phyloP scores from a whole-genome alignment of 1,140 invertebrate species.

The Drosophila santomea region DNA sequence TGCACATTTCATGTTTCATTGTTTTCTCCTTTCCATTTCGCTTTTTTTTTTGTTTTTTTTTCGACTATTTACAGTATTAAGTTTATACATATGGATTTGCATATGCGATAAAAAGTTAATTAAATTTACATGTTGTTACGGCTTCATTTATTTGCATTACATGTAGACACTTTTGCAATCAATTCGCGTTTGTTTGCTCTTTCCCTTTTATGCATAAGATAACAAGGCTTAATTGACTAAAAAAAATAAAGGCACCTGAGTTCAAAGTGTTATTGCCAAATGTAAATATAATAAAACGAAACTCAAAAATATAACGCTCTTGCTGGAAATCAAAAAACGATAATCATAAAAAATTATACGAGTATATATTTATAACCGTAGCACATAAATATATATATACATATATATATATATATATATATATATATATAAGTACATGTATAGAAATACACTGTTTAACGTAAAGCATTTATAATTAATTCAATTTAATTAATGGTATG shows the following conservation, averaged over 20 bases:
- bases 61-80: constrained; percentile 45
- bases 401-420: not conserved
- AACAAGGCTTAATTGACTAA: constrained; percentile 82
- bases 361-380: constrained; percentile 13
- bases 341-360: constrained; percentile 30
- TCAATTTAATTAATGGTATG: constrained; percentile 70
- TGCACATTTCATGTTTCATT: constrained; percentile 58
- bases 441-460: constrained; percentile 25
- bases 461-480: constrained; percentile 55
- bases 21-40: constrained; percentile 18
- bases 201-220: constrained; percentile 77
- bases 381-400: constrained; percentile 1
- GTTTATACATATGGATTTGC: constrained; percentile 34
- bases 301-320: constrained; percentile 54
- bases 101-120: constrained; percentile 58
- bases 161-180: constrained; percentile 18
- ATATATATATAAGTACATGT: not conserved
- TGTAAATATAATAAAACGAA: constrained; percentile 50
- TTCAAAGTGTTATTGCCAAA: constrained; percentile 79
- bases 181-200: constrained; percentile 18
- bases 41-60: not conserved
- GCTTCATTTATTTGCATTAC: constrained; percentile 31
- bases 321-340: constrained; percentile 34
- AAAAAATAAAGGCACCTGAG: constrained; percentile 80
- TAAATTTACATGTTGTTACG: constrained; percentile 57